Conservation (phyloP, 2,113 vertebrate species). For the Cepphus grylle region DNA sequence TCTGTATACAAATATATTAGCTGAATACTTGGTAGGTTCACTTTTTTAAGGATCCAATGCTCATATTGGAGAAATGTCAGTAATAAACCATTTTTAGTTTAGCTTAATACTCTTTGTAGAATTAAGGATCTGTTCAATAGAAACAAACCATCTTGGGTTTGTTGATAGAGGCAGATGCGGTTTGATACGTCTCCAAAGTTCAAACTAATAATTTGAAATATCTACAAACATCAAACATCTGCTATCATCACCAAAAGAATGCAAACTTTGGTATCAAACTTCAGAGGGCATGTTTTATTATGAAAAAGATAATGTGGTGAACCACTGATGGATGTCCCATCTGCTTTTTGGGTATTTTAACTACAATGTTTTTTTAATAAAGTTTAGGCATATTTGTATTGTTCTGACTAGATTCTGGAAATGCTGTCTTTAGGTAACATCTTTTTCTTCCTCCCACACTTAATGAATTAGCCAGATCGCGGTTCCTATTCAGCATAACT, state of each 20-base stretch:
- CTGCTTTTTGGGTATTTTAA: constrained; percentile 4
- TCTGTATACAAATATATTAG: not conserved
- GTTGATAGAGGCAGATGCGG: constrained; percentile 9
- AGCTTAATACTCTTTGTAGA: not conserved
- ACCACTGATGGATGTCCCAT: not conserved
- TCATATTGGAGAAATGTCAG: not conserved
- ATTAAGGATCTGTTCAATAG: not conserved
- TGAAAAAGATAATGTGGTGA: not conserved
- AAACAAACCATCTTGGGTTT: constrained; percentile 3
- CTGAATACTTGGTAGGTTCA: not conserved
- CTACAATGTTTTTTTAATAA: not conserved
- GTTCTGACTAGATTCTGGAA: not conserved
- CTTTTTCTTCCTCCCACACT: not conserved
- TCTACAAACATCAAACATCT: constrained; percentile 9
- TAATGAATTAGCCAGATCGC: not conserved
- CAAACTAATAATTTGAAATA: constrained; percentile 11
- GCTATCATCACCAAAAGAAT: not conserved
- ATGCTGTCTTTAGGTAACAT: not conserved
- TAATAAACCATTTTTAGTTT: not conserved
- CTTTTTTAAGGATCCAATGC: not conserved
- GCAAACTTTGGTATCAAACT: not conserved
- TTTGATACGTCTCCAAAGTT: not conserved
- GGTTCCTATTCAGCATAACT: not conserved
- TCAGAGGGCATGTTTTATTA: not conserved
- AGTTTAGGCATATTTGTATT: not conserved